Base-by-base conservation (phyloP, 2,113 vertebrate species). In the Ia io region DNA sequence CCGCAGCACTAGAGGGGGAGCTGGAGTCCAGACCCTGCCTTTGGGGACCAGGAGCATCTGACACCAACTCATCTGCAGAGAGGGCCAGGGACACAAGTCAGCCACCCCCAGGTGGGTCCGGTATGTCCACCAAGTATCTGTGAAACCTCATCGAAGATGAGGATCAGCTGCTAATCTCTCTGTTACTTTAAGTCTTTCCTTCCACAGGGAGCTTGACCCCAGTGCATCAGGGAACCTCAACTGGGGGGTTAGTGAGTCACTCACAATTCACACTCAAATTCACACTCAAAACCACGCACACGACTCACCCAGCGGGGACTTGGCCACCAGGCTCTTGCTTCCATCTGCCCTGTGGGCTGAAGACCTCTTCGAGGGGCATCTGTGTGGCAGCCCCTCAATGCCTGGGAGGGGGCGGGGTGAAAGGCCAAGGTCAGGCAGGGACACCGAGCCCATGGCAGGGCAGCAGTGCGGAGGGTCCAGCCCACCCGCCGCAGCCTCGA, bases 381-480 rank as follows among this genome's bases (percentile, higher is more conserved):
- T 65, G 6, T 47, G 32, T 37, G 44, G 80, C 28, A n/a, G 16
- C 28, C 49, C 59, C 4, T 44, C 1, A 2, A 6, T 2, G 51
- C 78, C 51, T 5, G 40, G 11, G 0, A 1, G 9, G 37, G 49
- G 23, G 37, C 0, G 0, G 10, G 1, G 63, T 11, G 69, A 2
- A 10, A 59, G 32, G 42, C n/a, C 40, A 70, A 70, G 2, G 18
- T 42, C 2, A 12, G 63, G 30, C 30, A 67, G 35, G 56, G 35
- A 8, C 37, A 8, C 51, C 6, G 32, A 11, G 67, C 51, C 79
- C 40, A 28, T 6, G 0, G 10, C 40, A 0, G 11, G 65, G 40
- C 40, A 2, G 65, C 37, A 16, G 1, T 0, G 65, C 1, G 25
- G 35, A 37, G 35, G 56, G 56, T 7, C 42, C 42, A 0, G 69